phyloP scores from a whole-genome alignment of 2,888 invertebrate species.

The Aethes cnicana region DNA sequence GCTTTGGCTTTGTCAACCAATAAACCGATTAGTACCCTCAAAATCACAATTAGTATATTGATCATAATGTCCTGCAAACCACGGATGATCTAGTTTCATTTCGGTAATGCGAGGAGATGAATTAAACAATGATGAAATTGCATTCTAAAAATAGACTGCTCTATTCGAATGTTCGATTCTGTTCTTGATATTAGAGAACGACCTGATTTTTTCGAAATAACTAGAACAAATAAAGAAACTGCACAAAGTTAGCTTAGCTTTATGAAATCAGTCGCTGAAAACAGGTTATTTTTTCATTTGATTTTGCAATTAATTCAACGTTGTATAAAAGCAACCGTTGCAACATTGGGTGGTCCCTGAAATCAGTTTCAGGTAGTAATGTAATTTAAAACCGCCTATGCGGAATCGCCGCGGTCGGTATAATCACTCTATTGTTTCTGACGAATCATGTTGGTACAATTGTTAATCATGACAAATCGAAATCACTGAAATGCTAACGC shows the following conservation, averaged over 20 bases:
- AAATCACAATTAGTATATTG: slow-evolving; percentile 10
- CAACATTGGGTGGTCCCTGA: too few relatives aligned
- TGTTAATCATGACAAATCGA: slow-evolving; percentile 22
- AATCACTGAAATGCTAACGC: slow-evolving; percentile 6
- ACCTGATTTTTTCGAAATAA: too few relatives aligned
- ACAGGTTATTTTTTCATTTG: too few relatives aligned
- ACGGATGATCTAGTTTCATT: neutral
- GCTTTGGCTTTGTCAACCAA: slow-evolving; percentile 46
- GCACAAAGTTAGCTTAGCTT: neutral
- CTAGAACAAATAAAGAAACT: neutral
- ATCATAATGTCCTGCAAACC: neutral
- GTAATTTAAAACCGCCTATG: slow-evolving; percentile 26
- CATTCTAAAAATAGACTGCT: too few relatives aligned
- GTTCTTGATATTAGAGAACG: too few relatives aligned
- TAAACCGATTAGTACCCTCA: slow-evolving; percentile 48
- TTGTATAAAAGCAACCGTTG: too few relatives aligned
- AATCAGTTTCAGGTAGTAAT: slow-evolving; percentile 10
- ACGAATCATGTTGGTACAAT: slow-evolving; percentile 23
- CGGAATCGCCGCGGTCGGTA: slow-evolving; percentile 27
- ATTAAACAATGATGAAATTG: neutral
- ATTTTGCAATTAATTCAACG: too few relatives aligned
- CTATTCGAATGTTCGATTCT: too few relatives aligned
- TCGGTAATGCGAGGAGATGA: neutral
- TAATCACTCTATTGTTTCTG: slow-evolving; percentile 29
- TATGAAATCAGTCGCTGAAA: too few relatives aligned